Base-by-base conservation (phyloP, 2,888 invertebrate genomes). In the Julus scanicus region DNA sequence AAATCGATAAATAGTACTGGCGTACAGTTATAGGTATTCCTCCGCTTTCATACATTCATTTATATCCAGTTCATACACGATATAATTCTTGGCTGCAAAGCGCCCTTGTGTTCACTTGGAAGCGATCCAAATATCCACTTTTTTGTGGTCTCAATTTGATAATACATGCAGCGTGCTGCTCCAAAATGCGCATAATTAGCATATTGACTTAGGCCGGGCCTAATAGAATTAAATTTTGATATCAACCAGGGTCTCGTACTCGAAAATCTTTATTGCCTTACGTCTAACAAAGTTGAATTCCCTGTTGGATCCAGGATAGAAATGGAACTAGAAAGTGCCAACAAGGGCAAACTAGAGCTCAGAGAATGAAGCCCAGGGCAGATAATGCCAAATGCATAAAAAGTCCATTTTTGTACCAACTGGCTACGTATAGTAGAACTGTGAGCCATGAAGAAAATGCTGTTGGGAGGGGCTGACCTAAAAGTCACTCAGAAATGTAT, bases 31-130 rank as follows among this genome's bases (percentile, higher is more conserved):
- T 80, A 80, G 80, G 80, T 80, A 80, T 80, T 80, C 80, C 80
- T 2, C 80, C 29, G 80, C 80, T 29, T 80, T 80, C 80, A 80
- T 80, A 80, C 80, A 80, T 80, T 80, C 80, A 80, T 80, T 80
- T 80, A 80, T 80, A 80, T 80, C 80, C 80, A 80, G 80, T 80
- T 80, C 80, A 80, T 80, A 80, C 80, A 80, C 80, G 80, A 80
- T 80, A 80, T 80, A 80, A 80, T 80, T 80, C 80, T 80, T 80
- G 80, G 80, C 80, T 80, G 80, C 80, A 80, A 80, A 80, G 80
- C 80, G 80, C 80, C 80, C 80, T 80, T 80, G 80, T 80, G 80
- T 80, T 80, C 80, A 80, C 80, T 80, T 80, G 80, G 80, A 80
- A 80, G 80, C 80, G 80, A 37, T 80, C 80, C 80, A 80, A 80